These are phyloP conservation scores for Caprella mutica DNA, from an alignment of 2,888 invertebrate genomes.

Conservation along the genomic window DNA sequence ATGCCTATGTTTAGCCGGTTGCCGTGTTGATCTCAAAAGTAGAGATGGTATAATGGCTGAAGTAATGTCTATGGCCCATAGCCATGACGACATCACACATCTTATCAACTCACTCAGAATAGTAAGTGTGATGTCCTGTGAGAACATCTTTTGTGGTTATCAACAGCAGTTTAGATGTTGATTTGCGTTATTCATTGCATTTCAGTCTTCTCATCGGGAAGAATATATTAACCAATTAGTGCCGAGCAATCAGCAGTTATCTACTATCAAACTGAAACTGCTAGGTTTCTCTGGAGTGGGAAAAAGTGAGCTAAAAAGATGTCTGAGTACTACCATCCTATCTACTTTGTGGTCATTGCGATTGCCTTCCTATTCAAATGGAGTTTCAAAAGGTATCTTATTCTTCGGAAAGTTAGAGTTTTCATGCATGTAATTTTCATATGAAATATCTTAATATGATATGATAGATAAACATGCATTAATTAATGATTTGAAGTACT, in stretches of 20 bases:
- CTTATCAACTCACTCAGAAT: slow-evolving; percentile 54
- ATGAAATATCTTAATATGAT: too few relatives aligned
- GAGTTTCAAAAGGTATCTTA: too few relatives aligned
- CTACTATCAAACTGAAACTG: slow-evolving; percentile 55
- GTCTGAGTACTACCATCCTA: slow-evolving; percentile 55
- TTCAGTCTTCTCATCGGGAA: slow-evolving; percentile 41
- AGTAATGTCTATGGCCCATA: slow-evolving; percentile 63
- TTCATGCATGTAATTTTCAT: too few relatives aligned
- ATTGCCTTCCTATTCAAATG: too few relatives aligned
- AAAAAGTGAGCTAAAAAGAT: slow-evolving; percentile 56
- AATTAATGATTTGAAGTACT: too few relatives aligned
- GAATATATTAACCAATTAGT: slow-evolving; percentile 53
- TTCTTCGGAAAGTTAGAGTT: too few relatives aligned
- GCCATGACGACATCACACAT: slow-evolving; percentile 56
- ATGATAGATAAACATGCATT: too few relatives aligned
- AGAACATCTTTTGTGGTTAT: slow-evolving; percentile 36
- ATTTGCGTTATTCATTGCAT: neutral
- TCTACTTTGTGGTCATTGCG: slow-evolving; percentile 48
- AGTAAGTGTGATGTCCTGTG: slow-evolving; percentile 43
- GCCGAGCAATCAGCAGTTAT: slow-evolving; percentile 48
- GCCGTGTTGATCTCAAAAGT: slow-evolving; percentile 55
- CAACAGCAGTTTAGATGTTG: neutral
- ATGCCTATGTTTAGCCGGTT: slow-evolving; percentile 58
- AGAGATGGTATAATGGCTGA: slow-evolving; percentile 61
- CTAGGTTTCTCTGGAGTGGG: slow-evolving; percentile 61